phyloP scores from a whole-genome alignment of 2,113 vertebrate species.

The Perca fluviatilis region DNA sequence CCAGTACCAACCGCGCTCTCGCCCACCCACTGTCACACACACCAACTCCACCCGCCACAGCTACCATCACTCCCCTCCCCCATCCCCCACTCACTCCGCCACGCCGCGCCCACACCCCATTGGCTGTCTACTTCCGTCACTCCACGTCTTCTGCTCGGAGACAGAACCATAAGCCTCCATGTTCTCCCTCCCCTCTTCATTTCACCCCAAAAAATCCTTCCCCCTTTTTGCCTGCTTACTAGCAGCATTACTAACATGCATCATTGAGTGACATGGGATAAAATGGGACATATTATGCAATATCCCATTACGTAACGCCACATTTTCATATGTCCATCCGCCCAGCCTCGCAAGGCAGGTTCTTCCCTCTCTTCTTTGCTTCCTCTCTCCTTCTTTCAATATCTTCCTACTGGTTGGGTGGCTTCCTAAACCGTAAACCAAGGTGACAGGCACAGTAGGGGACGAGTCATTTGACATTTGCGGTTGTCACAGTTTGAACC shows the following conservation, averaged over 20 bases:
- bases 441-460: constrained; percentile 72
- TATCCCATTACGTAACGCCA: constrained; percentile 53
- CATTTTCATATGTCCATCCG: constrained; percentile 52
- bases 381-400: constrained; percentile 1
- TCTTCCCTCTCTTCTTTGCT: constrained; percentile 22
- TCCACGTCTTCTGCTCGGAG: constrained; percentile 82
- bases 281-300: constrained; percentile 71
- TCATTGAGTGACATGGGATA: constrained; percentile 46
- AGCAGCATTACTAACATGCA: constrained; percentile 34
- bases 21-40: constrained; percentile 75
- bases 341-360: constrained; percentile 38
- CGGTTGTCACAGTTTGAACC: constrained; percentile 69
- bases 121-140: constrained; percentile 76
- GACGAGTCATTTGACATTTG: constrained; percentile 74
- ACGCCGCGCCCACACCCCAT: constrained; percentile 66
- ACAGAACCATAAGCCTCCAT: constrained; percentile 72
- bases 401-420: constrained; percentile 31
- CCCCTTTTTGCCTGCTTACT: constrained; percentile 14
- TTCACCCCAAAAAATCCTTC: constrained; percentile 19
- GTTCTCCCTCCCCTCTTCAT: constrained; percentile 17
- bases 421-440: constrained; percentile 47
- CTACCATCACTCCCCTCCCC: constrained; percentile 21
- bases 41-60: constrained; percentile 52
- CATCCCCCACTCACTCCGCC: constrained; percentile 32
- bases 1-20: constrained; percentile 75